Evolutionary conservation across 2,797 vertebrate species (phyloP).

Genomic region (Melanotaenia boesemani): DNA sequence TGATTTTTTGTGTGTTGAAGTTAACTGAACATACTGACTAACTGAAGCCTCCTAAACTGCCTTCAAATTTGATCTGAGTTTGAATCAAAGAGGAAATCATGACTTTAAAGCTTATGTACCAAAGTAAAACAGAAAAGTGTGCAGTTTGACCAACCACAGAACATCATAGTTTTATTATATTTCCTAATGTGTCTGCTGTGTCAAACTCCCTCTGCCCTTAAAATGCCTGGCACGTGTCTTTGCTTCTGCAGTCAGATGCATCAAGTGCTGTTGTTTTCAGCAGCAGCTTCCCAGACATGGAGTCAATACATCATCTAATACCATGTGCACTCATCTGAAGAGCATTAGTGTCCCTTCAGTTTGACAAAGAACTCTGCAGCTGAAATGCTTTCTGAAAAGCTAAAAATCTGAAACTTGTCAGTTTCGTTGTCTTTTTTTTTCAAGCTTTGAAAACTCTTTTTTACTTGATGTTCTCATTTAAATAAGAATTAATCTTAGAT

Average conservation of each 20-base stretch:
- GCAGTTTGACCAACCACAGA: no score
- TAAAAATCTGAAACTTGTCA: neutral
- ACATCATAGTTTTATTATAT: no score
- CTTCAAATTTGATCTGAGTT: no score
- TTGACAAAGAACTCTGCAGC: constrained; percentile 71
- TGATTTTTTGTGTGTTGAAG: no score
- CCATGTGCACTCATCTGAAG: constrained; percentile 38
- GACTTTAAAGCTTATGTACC: no score
- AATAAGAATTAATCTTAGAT: neutral
- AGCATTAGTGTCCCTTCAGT: constrained; percentile 78
- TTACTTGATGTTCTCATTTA: neutral
- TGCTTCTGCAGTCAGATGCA: constrained; percentile 31
- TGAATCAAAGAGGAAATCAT: no score
- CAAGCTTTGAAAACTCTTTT: neutral
- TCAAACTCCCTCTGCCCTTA: neutral
- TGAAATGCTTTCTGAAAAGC: constrained; percentile 4
- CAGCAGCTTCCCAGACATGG: constrained; percentile 49
- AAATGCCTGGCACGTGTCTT: neutral
- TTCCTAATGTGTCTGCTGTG: neutral
- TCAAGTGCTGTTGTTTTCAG: constrained; percentile 58
- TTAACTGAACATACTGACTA: no score
- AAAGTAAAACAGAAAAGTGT: no score
- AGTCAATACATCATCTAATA: constrained; percentile 75
- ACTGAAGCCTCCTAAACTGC: no score
- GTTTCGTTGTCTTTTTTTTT: neutral